Conservation (phyloP, 2,113 vertebrate species). For the Cygnus buccinator region DNA sequence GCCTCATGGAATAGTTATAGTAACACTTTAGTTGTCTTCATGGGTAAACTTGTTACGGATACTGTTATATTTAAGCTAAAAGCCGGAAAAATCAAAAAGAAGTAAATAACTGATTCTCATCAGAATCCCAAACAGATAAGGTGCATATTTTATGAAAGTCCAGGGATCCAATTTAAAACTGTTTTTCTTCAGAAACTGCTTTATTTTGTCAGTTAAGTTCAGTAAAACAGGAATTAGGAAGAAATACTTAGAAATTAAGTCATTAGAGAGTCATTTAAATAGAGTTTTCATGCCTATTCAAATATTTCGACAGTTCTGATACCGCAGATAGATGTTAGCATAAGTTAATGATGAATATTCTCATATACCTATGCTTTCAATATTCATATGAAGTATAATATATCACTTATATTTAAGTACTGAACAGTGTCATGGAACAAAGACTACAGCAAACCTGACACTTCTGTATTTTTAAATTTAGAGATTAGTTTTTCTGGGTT, state of each 20-base stretch:
- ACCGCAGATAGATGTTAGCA: neutral
- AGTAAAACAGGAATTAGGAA: neutral
- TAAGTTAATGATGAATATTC: neutral
- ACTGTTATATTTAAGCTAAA: neutral
- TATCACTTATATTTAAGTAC: neutral
- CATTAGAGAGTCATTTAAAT: neutral
- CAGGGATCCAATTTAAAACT: neutral
- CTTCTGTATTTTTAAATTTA: neutral
- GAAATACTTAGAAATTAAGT: neutral
- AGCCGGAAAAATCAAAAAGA: neutral
- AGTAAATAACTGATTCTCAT: neutral
- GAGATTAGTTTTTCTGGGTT: neutral
- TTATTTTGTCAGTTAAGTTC: neutral
- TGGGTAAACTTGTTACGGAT: neutral
- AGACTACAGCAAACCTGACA: neutral
- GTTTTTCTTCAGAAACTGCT: neutral
- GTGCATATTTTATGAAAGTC: neutral
- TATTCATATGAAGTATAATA: neutral
- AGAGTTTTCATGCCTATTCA: neutral
- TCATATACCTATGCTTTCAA: neutral
- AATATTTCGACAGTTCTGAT: neutral
- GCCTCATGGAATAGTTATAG: neutral
- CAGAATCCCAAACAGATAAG: neutral
- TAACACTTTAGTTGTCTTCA: neutral
- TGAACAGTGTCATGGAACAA: neutral